A percentile compares a stretch with the other conserved stretches of the same genome.
These are phyloP conservation scores for Graptemys geographica DNA, from an alignment of 2,797 vertebrate genomes.

Conservation along the genomic window DNA sequence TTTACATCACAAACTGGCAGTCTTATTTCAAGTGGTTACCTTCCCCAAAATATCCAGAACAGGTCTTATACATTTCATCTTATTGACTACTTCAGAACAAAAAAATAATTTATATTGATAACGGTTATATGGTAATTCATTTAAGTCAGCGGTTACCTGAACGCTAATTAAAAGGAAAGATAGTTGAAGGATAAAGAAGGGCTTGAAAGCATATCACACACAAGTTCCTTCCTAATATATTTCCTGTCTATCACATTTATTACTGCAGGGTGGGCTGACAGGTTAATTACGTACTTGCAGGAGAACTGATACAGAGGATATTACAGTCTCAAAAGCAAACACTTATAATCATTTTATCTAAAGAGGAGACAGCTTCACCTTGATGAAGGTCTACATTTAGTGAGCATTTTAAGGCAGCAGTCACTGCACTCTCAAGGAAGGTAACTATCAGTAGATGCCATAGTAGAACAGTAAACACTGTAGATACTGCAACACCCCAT, in stretches of 20 bases:
- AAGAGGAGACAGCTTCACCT: conserved; percentile 80
- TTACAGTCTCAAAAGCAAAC: conserved; percentile 82
- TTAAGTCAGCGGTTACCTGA: conserved; percentile 71
- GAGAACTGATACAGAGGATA: conserved; percentile 81
- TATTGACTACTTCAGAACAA: conserved; percentile 68
- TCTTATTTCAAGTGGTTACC: conserved; percentile 38
- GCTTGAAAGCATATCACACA: conserved; percentile 76
- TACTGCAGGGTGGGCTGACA: conserved; percentile 83
- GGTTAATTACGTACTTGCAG: conserved; percentile 84
- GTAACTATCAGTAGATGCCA: background rate
- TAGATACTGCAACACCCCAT: background rate
- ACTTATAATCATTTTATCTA: conserved; percentile 81
- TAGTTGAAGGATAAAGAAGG: conserved; percentile 78
- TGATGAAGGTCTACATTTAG: conserved; percentile 77
- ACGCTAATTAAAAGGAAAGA: conserved; percentile 82
- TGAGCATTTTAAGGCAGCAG: conserved; percentile 59
- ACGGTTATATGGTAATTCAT: conserved; percentile 78
- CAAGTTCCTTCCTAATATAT: conserved; percentile 78
- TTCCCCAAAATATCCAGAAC: background rate
- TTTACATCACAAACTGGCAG: background rate
- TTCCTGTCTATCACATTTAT: conserved; percentile 81
- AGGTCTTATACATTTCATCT: conserved; percentile 61
- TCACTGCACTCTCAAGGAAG: conserved; percentile 2
- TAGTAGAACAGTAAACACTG: background rate
- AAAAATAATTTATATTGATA: conserved; percentile 75